Conservation (phyloP, 2,113 vertebrate species). For the Lagopus leucura region DNA sequence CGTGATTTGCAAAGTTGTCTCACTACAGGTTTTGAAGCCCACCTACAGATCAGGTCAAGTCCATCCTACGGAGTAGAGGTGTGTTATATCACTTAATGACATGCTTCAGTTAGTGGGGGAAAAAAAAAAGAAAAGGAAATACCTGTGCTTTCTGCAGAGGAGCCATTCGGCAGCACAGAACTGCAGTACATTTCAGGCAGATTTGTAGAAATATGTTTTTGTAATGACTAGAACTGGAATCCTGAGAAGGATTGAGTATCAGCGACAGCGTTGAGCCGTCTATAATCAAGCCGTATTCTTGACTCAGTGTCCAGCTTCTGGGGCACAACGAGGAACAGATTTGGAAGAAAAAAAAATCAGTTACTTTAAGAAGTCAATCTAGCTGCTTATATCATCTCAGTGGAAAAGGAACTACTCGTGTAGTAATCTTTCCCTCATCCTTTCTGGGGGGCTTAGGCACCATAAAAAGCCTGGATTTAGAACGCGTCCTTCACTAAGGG, state of each 20-base stretch:
- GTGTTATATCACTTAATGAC: rapidly evolving
- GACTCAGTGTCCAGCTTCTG: constrained; percentile 87
- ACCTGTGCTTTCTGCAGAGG: constrained; percentile 98
- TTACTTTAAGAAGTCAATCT: not conserved
- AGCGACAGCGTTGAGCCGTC: constrained; percentile 92
- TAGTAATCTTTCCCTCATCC: not conserved
- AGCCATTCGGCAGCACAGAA: constrained; percentile 98
- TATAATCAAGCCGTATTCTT: constrained; percentile 94
- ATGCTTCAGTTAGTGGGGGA: not conserved
- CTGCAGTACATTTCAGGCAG: constrained; percentile 92
- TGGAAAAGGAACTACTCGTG: not conserved
- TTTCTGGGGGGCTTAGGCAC: not conserved
- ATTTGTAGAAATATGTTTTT: constrained; percentile 95
- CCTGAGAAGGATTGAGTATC: constrained; percentile 88
- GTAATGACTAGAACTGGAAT: constrained; percentile 84
- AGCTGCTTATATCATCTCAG: not conserved
- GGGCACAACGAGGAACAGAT: not conserved
- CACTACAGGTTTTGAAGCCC: not conserved
- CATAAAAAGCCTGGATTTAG: not conserved
- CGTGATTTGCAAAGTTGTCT: not conserved
- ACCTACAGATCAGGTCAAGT: not conserved
- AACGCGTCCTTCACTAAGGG: rapidly evolving
- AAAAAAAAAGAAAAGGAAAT: not conserved
- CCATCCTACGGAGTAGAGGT: not conserved
- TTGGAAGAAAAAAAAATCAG: not conserved